Evolutionary conservation across 2,888 invertebrate genomes (phyloP), one percentile per base, ranked within the genome.

Genomic region (Scrobipalpa costella): DNA sequence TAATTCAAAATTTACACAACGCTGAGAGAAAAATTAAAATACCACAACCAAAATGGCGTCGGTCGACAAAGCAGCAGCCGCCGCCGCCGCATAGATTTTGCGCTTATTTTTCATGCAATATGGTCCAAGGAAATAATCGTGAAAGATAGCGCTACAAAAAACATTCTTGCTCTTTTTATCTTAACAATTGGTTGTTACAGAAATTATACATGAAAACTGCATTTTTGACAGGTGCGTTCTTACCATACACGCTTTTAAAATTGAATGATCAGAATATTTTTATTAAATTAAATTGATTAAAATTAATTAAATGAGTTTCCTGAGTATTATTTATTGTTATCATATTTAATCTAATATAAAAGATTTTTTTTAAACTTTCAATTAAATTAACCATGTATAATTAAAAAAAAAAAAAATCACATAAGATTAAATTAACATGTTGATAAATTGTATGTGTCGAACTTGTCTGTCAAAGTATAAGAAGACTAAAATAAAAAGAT

Each of bases 11-110:
- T 38, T 19, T 40, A 58, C 19, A 38, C 21, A 21, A 55, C 17
- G 13, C 11, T 44, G 19, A 63, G n/a, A n/a, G 61, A 50, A 67
- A 68, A 65, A 67, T 68, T 68, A 67, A 67, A 72, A 71, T 67
- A 72, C 71, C 71, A 74, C 71, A 73, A 69, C 69, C 83, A 85
- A 85, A 83, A 85, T 85, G 85, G 85, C 85, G 81, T 74, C 81
- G 50, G 15, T 57, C 50, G 60, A 47, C 34, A 40, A 58, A 50
- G 63, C 15, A 63, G 49, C 13, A 50, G 21, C 55, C 27, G 21
- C 21, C 33, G 55, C 17, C 49, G 49, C 49, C 19, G 15, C 17
- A 49, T 49, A 17, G 15, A 64, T 15, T 49, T 63, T 63, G 67
- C 65, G 21, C 61, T 66, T 50, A 40, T 68, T 55, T 67, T 64